phyloP scores from a whole-genome alignment of 2,888 invertebrate species.

The Ceraclea dissimilis region DNA sequence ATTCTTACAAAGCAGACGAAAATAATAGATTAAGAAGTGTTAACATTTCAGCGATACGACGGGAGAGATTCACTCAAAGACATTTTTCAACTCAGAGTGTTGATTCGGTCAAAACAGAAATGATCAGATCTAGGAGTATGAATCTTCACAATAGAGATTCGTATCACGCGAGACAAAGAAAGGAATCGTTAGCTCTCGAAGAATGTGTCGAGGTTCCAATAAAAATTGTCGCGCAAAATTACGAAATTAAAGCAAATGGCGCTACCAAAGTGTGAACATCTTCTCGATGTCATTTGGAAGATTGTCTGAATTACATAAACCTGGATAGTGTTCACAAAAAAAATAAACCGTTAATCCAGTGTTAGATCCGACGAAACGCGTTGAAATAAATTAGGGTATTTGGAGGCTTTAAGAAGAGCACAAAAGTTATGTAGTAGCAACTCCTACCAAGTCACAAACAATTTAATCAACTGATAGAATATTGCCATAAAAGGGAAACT shows the following conservation, averaged over 20 bases:
- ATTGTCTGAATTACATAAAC: too few species aligned
- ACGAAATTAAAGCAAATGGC: slow-evolving; percentile 21
- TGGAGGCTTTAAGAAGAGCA: too few species aligned
- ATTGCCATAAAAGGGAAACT: too few species aligned
- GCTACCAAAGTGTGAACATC: slow-evolving; percentile 22
- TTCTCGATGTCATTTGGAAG: neutral
- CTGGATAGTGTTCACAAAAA: too few species aligned
- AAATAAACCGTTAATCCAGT: too few species aligned
- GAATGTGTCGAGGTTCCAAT: slow-evolving; percentile 23
- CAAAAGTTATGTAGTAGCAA: too few species aligned
- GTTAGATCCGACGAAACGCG: too few species aligned
- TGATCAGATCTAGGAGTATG: slow-evolving; percentile 23
- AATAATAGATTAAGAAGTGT: slow-evolving; percentile 18
- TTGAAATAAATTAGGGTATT: too few species aligned
- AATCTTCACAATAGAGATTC: slow-evolving; percentile 22
- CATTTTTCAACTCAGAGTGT: slow-evolving; percentile 23
- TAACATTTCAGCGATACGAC: slow-evolving; percentile 21
- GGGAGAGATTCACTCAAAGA: slow-evolving; percentile 23
- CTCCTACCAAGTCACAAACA: too few species aligned
- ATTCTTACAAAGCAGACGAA: slow-evolving; percentile 24
- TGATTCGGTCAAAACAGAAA: slow-evolving; percentile 22
- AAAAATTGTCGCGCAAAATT: slow-evolving; percentile 17
- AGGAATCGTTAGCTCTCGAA: slow-evolving; percentile 22
- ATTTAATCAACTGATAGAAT: too few species aligned
- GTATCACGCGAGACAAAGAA: slow-evolving; percentile 21